Evolutionary conservation across 1,140 invertebrate genomes (phyloP).

Genomic region (Ceratitis capitata): DNA sequence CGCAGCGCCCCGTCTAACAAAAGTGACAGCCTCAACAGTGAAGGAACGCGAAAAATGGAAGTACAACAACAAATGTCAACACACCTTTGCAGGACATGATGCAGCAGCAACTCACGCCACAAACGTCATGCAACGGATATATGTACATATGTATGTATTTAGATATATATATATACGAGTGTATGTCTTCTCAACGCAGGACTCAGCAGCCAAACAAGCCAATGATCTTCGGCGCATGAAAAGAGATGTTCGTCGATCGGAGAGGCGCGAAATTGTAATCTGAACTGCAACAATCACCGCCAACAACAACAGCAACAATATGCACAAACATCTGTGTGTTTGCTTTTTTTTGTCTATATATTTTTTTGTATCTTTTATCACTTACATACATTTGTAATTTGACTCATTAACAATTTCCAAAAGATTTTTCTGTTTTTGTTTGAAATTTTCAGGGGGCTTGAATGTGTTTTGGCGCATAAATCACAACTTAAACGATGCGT

Average conservation of each 20-base stretch:
- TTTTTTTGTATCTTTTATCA: neutral
- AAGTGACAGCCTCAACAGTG: neutral
- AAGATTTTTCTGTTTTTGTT: slow-evolving; percentile 11
- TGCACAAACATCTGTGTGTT: neutral
- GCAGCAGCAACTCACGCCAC: neutral
- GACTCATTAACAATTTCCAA: slow-evolving; percentile 42
- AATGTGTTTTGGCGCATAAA: slow-evolving; percentile 40
- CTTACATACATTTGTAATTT: slow-evolving; percentile 24
- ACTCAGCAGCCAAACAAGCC: neutral
- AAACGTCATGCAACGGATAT: neutral
- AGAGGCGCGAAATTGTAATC: slow-evolving; percentile 31
- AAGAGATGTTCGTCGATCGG: neutral
- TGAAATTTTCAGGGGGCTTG: slow-evolving; percentile 27
- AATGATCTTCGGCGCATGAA: no score
- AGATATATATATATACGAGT: neutral
- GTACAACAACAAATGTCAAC: slow-evolving; percentile 24
- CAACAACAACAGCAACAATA: neutral
- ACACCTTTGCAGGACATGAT: slow-evolving; percentile 13
- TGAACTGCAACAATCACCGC: neutral
- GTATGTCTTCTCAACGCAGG: neutral
- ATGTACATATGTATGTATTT: neutral
- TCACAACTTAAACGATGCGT: slow-evolving; percentile 42
- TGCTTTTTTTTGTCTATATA: neutral
- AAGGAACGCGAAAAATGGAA: neutral
- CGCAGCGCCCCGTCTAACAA: slow-evolving; percentile 11